Percentiles rank a stretch among this genome's conserved stretches.
phyloP scores from a whole-genome alignment of 2,113 vertebrate species.

The Fregetta grallaria region DNA sequence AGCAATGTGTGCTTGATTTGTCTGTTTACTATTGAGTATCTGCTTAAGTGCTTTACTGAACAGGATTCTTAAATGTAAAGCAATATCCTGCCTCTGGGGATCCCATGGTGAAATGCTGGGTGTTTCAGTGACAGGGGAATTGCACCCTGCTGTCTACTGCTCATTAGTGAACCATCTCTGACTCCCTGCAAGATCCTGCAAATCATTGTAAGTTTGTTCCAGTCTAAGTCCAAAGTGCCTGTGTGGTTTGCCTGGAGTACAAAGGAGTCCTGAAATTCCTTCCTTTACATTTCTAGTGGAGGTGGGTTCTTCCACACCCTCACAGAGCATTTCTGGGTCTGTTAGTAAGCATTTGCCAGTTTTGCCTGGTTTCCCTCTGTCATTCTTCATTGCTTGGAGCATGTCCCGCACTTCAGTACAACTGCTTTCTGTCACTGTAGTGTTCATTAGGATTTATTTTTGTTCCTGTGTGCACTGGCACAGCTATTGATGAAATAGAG shows the following conservation, averaged over 20 bases:
- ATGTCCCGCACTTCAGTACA: not conserved
- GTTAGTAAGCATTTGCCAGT: not conserved
- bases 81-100: not conserved
- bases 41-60: not conserved
- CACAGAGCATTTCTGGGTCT: not conserved
- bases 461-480: not conserved
- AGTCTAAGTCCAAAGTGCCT: not conserved
- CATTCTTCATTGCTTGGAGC: not conserved
- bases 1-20: not conserved
- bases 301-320: not conserved
- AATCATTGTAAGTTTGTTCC: not conserved
- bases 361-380: not conserved
- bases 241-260: not conserved
- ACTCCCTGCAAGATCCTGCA: not conserved
- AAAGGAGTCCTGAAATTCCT: not conserved
- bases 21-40: not conserved
- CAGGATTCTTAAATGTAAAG: not conserved
- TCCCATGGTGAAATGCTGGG: not conserved
- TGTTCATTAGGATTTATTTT: constrained; percentile 1
- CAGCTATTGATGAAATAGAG: not conserved
- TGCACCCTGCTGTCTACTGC: not conserved
- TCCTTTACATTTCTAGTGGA: not conserved
- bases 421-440: not conserved
- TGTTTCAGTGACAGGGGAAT: not conserved
- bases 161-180: not conserved